Evolutionary conservation across 2,888 invertebrate genomes (phyloP), one percentile per base, ranked within the genome.

Genomic region (Dynastes grantii): DNA sequence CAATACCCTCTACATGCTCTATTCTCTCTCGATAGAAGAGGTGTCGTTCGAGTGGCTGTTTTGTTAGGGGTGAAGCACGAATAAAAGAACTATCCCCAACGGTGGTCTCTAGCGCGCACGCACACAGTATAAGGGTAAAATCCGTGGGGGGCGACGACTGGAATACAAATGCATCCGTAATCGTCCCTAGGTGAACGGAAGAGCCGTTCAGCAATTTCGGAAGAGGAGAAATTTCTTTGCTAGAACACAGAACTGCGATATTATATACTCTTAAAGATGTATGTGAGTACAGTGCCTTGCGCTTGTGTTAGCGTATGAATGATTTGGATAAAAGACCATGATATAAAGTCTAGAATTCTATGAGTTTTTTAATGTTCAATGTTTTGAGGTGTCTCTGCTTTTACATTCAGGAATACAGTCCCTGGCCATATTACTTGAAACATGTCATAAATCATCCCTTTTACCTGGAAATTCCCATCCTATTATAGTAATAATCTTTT

Each of bases 11-110:
- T 11, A 32, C 32, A 32, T 32, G 32, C 13, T 11, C 16, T 55
- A 22, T 16, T 22, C 55, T 22, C 55, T 55, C 16, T 55, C 55
- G 16, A 55, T 55, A 55, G 29, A 68, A 29, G 68, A 68, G 68
- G 68, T 68, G 68, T 68, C n/a, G 51, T 51, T 68, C 68, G 68
- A 68, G 68, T 68, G 68, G 51, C 68, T 68, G 68, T 68, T 68
- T 51, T 51, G 29, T 51, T 51, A 51, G 51, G 68, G 68, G 51
- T n/a, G 51, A 68, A 68, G 13, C 51, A 29, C 51, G 67, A 16
- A 67, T 67, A 67, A 67, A 67, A 67, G 68, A 68, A 9, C 68
- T 68, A 68, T 16, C 51, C 51, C 68, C 51, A 29, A 22, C 68
- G 68, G 68, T 51, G 68, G 68, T 68, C 29, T 68, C 51, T 32